These are phyloP conservation scores for Clamator glandarius DNA, from an alignment of 2,797 vertebrate species.

Conservation along the genomic window DNA sequence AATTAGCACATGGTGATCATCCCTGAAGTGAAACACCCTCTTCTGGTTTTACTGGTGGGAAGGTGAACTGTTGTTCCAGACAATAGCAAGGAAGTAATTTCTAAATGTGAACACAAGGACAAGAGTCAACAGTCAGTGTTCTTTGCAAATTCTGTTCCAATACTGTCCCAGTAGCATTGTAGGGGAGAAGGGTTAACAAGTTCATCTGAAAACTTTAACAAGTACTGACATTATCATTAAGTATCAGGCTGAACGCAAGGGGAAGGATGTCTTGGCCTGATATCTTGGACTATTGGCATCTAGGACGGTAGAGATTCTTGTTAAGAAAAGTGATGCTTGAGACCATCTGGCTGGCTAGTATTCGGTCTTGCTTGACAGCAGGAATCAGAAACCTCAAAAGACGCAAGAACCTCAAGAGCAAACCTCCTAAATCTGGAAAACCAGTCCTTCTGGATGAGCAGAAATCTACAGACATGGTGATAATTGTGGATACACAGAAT, in stretches of 20 bases:
- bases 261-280: neutral
- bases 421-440: neutral
- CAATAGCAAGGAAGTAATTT: neutral
- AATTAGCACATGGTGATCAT: neutral
- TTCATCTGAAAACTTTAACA: neutral
- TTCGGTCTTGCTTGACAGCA: neutral
- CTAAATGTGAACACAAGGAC: neutral
- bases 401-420: neutral
- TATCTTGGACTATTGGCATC: neutral
- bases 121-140: neutral
- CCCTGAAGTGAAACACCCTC: neutral
- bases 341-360: too few relatives aligned
- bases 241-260: neutral
- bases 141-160: neutral
- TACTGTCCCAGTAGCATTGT: neutral
- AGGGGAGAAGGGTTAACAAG: neutral
- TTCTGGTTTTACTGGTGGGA: neutral
- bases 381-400: neutral
- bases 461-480: neutral
- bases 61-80: neutral
- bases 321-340: neutral
- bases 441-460: neutral
- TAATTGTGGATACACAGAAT: neutral
- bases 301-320: neutral
- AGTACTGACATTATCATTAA: neutral